Evolutionary conservation across 2,797 vertebrate species (phyloP), one percentile per base, ranked within the genome.

Genomic region (Morelia viridis): DNA sequence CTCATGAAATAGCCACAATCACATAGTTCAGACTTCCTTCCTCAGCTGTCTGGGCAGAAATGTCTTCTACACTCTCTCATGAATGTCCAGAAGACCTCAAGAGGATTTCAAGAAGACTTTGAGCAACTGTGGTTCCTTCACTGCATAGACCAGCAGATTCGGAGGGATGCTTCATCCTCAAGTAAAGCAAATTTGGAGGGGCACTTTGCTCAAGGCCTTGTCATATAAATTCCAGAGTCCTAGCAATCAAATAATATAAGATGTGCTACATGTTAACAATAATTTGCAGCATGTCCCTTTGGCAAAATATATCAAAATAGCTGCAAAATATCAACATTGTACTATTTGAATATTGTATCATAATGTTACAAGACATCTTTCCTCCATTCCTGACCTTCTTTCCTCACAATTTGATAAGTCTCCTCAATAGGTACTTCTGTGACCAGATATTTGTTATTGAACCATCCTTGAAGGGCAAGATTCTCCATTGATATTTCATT

Each of bases 401-500:
- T 85, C 97, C 96, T 96, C 96, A 97, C 96, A 97, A 97, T 96
- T 97, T 96, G 94, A 97, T 62, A 88, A 97, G 97, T 97, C 96
- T 96, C 95, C 96, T 95, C 97, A 97, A 98, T 97, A 98, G 97
- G 97, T 97, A 97, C 97, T 98, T 98, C 96, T 98, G 96, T 97
- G 97, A 98, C 97, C 97, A 65, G 90, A 97, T 97, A 98, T 98
- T 98, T 98, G 97, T 98, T 97, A 97, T 96, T 92, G 93, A 95
- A 94, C 97, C 97, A 96, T 98, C 97, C 97, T 97, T 96, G 91
- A 97, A 97, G 97, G 96, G 97, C 96, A 97, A 95, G 96, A 97
- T 97, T 97, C 96, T 96, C 97, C 97, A 97, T 97, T 98, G 98
- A 97, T 95, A 96, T 98, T 98, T 98, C 97, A 97, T 97, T 98